Base-by-base conservation (phyloP, 1,140 invertebrate species). In the Bombus breviceps region DNA sequence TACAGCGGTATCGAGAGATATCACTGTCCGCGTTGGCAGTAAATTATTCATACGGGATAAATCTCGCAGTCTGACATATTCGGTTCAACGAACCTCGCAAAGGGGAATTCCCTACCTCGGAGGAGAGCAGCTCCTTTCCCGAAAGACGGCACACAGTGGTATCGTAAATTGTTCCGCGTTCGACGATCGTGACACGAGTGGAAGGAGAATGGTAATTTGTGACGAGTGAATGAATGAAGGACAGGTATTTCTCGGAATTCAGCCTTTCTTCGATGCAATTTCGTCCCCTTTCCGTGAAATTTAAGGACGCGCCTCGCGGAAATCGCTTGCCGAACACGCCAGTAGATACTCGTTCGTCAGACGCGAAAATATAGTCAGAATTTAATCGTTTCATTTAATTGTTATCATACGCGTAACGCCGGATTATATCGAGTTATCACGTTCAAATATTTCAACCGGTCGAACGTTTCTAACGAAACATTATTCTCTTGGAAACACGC, bases 141-240 rank as follows among this genome's bases (percentile, higher is more conserved):
- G 34, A 85, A 85, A 85, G 59, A 68, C 71, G 41, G 57, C 34
- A 53, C 34, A 53, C 43, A n/a, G 79, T 59, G 71, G 78, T 59
- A 80, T 72, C 83, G 83, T 85, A 85, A 85, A 85, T 85, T 85
- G 83, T 80, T 85, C 68, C 83, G 76, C 68, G 75, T 84, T 84
- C 74, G 64, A 18, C 10, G 68, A 18, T 71, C 76, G 76, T 85
- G 83, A 85, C 77, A 68, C 76, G 83, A 85, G 69, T 59, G 66
- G 82, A 84, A 68, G 83, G 32, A 32, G 83, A 85, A 85, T 85
- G 83, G 83, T 85, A 85, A 85, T 85, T 85, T 62, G 34, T 57
- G 83, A 80, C 53, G 68, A 80, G 53, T 72, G 68, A 79, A 79
- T 62, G 76, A 85, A 71, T 53, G 83, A 80, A 79, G 37, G 83